Evolutionary conservation across 2,888 invertebrate species (phyloP), one percentile per base, ranked within the genome.

Genomic region (Aphodius sticticus): DNA sequence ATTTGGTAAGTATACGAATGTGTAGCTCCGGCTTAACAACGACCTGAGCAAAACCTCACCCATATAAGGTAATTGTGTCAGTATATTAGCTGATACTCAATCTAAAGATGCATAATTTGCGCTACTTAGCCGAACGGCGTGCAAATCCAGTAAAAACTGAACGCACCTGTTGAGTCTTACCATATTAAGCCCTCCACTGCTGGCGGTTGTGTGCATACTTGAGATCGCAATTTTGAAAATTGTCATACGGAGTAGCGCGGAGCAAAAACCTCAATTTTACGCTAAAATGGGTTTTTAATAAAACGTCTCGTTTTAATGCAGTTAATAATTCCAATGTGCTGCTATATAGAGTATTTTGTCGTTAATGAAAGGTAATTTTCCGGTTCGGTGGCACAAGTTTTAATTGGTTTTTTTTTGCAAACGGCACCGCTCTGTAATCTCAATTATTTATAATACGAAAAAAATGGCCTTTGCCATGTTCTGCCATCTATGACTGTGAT

Each of bases 321-420:
- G 9, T 12, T 7, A 7, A 53, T 53, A 53, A 53, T 53, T 53
- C 12, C 12, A 53, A 53, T 53, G 53, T 53, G 53, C 53, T 53
- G 53, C 53, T 53, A 53, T 53, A 53, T 53, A 53, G 53, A 53
- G 53, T 53, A 53, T 53, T 53, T 53, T 53, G 53, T 53, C 53
- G 4, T 53, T 53, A 53, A 53, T 53, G 53, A 12, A 53, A 53
- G 53, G 53, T 53, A 53, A 53, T 53, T 53, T 53, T 53, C 53
- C 53, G 53, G 9, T 53, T 12, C 12, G 53, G 53, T 53, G 53
- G 53, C 53, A 53, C 9, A 53, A 9, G 9, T 53, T 53, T 53
- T 53, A 53, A 53, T 53, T 53, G 12, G 2, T 12, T 53, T 53
- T n/a, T 53, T 53, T 53, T 53, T 53, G 53, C 53, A 53, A 7